Evolutionary conservation across 1,140 invertebrate species (phyloP).

Genomic region (Sesamia nonagrioides): DNA sequence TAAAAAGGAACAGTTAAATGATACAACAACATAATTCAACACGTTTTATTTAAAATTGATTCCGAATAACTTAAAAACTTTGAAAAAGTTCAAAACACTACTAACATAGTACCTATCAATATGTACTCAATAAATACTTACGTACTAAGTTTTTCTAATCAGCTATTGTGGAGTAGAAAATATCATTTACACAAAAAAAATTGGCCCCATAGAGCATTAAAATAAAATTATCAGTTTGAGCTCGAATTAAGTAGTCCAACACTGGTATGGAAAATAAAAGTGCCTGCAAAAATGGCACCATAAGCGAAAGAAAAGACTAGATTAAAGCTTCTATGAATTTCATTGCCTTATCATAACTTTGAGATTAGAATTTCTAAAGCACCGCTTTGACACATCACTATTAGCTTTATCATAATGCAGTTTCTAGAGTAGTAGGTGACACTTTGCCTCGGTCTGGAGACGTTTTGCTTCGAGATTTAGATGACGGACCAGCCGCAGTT

Average conservation of each 20-base stretch:
- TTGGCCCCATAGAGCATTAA: constrained; percentile 81
- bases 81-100: constrained; percentile 82
- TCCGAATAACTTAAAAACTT: constrained; percentile 85
- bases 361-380: constrained; percentile 66
- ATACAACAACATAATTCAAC: constrained; percentile 70
- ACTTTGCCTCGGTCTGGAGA: constrained; percentile 77
- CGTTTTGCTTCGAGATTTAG: constrained; percentile 62
- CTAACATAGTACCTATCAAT: constrained; percentile 68
- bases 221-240: constrained; percentile 64
- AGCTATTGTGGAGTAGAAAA: constrained; percentile 58
- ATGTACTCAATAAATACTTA: constrained; percentile 86
- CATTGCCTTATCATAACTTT: constrained; percentile 68
- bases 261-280: constrained; percentile 65
- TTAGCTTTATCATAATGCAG: constrained; percentile 87
- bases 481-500: constrained; percentile 55
- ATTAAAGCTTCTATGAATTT: constrained; percentile 85
- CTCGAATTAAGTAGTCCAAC: constrained; percentile 67
- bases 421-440: constrained; percentile 88
- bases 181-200: constrained; percentile 74
- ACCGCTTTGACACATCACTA: constrained; percentile 66
- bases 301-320: constrained; percentile 83
- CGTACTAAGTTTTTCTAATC: constrained; percentile 74
- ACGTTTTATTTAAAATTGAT: constrained; percentile 84
- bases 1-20: neutral
- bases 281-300: constrained; percentile 78